These are phyloP conservation scores for Ophiothrix spiculata DNA, from an alignment of 35 echinoderm and acorn worm genomes.

Conservation along the genomic window DNA sequence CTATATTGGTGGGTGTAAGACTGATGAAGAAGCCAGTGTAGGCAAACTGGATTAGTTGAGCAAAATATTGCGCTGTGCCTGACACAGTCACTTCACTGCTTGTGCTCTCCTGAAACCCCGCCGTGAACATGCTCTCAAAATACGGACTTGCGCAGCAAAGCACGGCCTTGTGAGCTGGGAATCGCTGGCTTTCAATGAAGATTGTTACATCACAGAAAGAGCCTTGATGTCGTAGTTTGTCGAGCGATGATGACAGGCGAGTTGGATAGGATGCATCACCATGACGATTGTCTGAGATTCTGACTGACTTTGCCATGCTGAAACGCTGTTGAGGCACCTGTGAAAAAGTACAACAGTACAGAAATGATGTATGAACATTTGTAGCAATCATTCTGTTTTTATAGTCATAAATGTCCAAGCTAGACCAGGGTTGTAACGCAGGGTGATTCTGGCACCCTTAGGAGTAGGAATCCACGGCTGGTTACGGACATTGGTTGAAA, in stretches of 20 bases:
- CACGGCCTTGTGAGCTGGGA: background rate
- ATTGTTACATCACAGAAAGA: background rate
- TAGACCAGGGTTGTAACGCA: too few relatives aligned
- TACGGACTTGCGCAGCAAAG: background rate
- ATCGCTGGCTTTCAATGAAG: background rate
- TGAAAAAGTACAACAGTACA: too few relatives aligned
- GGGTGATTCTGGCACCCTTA: too few relatives aligned
- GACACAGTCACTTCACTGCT: background rate
- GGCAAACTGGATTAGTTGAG: background rate
- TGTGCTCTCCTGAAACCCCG: background rate
- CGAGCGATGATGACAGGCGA: background rate
- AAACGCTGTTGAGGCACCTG: too few relatives aligned
- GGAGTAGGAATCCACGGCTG: too few relatives aligned
- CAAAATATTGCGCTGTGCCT: background rate
- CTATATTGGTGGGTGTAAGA: background rate
- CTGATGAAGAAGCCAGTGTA: background rate
- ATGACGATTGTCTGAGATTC: too few relatives aligned
- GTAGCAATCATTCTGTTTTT: too few relatives aligned
- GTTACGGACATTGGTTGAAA: too few relatives aligned
- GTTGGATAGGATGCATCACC: background rate
- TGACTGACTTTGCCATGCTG: too few relatives aligned
- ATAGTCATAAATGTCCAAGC: too few relatives aligned
- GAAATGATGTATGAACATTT: too few relatives aligned
- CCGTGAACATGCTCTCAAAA: background rate
- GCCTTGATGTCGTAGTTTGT: background rate